Percentiles rank a stretch among this genome's conserved stretches.
Evolutionary conservation across 2,888 invertebrate species (phyloP).

Genomic region (Orthosia incerta): DNA sequence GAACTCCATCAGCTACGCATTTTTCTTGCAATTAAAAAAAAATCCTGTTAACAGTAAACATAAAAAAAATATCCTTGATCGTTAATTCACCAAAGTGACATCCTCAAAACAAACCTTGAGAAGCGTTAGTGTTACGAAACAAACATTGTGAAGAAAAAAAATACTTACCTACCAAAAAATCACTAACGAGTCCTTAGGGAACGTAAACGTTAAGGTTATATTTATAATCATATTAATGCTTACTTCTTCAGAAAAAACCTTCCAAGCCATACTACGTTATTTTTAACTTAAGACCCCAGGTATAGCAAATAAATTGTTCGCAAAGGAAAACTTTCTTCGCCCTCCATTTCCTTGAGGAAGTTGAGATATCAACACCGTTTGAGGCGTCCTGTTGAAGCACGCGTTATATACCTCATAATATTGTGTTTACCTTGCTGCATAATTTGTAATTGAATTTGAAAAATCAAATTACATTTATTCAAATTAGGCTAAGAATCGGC

Average conservation of each 20-base stretch:
- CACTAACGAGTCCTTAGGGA: neutral
- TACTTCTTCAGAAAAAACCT: neutral
- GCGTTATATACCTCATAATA: too few species aligned
- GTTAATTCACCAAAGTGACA: slow-evolving; percentile 3
- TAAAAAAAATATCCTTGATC: neutral
- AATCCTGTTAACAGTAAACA: neutral
- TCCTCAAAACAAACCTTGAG: slow-evolving; percentile 6
- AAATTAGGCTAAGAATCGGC: too few species aligned
- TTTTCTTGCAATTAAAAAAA: too few species aligned
- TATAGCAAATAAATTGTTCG: slow-evolving; percentile 14
- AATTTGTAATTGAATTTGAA: too few species aligned
- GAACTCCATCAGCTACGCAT: too few species aligned
- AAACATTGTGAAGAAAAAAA: neutral
- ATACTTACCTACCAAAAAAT: neutral
- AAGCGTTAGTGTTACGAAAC: neutral
- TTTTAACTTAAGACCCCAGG: neutral
- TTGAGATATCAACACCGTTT: neutral
- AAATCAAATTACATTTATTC: too few species aligned
- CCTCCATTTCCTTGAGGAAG: neutral
- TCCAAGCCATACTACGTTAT: neutral
- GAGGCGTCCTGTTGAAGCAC: too few species aligned
- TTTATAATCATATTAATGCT: neutral
- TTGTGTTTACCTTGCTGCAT: too few species aligned
- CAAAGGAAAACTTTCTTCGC: slow-evolving; percentile 12
- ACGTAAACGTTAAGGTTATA: neutral